Base-by-base conservation (phyloP, 2,797 vertebrate genomes). In the Lophius americanus region DNA sequence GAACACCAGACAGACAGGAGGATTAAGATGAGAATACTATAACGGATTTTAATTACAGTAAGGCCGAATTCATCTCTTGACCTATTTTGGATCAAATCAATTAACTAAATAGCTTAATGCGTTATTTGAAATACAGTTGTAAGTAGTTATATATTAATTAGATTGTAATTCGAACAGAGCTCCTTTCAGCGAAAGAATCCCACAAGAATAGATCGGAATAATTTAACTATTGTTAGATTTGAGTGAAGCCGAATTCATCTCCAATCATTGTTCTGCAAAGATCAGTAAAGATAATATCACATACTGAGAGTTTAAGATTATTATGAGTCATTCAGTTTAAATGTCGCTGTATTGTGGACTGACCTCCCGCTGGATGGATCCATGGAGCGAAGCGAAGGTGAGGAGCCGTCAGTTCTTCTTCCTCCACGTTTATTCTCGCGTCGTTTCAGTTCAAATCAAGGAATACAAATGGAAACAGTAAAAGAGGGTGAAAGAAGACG, bases 281-380 rank as follows among this genome's bases (percentile, higher is more conserved):
- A n/a, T 4, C 0, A 23, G 33, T 1, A 0, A 7, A 23, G 23
- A 4, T 0, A 3, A 7, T 38, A 0, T 0, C 2, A 4, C 0
- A 6, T 4, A 23, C 4, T 0, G 3, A 2, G 0, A 2, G 32
- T 38, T 4, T 3, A 42, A 41, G 0, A 41, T 0, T 23, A 54
- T 14, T 1, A 41, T 6, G 44, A 13, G 49, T 1, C 36, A 53
- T 51, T 32, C 44, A 36, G 9, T 23, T 0, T 69, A 36, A 14
- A 78, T 6, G 7, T 9, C 4, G 10, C 0, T 0, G 44, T 2
- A 58, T 58, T 9, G 59, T 74, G 52, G 57, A 87, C 86, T 61
- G 68, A 90, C 86, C 85, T 84, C 61, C 46, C 13, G 62, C 41
- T 64, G 78, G 58, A 52, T 42, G 50, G 62, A 43, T 38, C 38